Conservation (phyloP, 2,113 vertebrate species). For the Aix galericulata region DNA sequence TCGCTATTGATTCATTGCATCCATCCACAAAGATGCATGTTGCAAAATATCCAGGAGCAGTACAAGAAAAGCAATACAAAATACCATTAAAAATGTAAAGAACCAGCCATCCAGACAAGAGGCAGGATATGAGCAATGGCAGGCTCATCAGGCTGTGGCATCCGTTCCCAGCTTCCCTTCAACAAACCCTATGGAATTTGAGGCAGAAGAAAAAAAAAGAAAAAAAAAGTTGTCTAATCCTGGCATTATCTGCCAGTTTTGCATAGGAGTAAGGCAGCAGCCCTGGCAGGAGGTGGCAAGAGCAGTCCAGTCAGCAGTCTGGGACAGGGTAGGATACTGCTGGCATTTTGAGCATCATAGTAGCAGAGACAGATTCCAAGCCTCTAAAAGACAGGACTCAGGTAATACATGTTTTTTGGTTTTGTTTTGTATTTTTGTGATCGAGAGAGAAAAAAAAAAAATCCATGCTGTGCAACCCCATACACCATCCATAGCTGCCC, state of each 20-base stretch:
- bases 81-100: conserved; percentile 68
- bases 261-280: neutral
- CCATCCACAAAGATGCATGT: conserved; percentile 40
- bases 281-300: neutral
- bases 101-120: conserved; percentile 22
- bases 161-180: neutral
- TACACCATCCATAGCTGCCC: accelerated
- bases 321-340: neutral
- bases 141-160: neutral
- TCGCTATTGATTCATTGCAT: conserved; percentile 67
- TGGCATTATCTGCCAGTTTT: neutral
- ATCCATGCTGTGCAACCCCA: accelerated
- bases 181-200: neutral
- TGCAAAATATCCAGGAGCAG: conserved; percentile 63
- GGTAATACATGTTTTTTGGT: neutral
- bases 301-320: accelerated
- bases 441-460: accelerated
- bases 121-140: neutral
- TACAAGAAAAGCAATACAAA: conserved; percentile 63
- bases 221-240: neutral
- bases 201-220: neutral
- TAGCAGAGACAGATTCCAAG: neutral
- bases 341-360: neutral
- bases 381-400: neutral
- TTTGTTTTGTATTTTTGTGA: neutral